These are phyloP conservation scores for Epinotia demarniana DNA, from an alignment of 2,888 invertebrate species.

Conservation along the genomic window DNA sequence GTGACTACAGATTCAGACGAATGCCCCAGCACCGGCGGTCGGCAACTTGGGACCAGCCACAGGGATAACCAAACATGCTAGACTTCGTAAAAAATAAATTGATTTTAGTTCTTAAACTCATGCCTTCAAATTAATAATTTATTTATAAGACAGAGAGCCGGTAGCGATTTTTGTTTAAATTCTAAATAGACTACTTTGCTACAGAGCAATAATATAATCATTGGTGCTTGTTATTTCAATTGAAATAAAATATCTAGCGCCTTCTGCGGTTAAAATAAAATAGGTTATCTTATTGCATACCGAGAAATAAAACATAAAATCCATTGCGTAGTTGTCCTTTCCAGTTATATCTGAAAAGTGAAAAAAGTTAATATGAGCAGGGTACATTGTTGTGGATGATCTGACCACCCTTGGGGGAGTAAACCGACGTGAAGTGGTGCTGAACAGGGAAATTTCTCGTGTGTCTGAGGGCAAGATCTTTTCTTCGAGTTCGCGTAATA, in stretches of 20 bases:
- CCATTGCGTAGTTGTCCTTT: conserved; percentile 7
- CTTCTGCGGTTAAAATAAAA: conserved; percentile 28
- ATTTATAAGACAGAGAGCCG: conserved; percentile 28
- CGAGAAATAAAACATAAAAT: conserved; percentile 24
- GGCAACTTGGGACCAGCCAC: conserved; percentile 33
- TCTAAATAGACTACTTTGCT: conserved; percentile 31
- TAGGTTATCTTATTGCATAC: conserved; percentile 20
- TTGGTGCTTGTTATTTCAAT: conserved; percentile 11
- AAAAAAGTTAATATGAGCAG: not conserved
- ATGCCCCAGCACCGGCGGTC: conserved; percentile 49
- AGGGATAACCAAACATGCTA: conserved; percentile 18
- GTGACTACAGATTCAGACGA: conserved; percentile 47
- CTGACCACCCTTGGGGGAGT: too few species aligned
- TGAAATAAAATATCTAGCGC: conserved; percentile 31
- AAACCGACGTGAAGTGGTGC: too few species aligned
- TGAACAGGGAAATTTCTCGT: too few species aligned
- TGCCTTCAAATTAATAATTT: conserved; percentile 19
- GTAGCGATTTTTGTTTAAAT: conserved; percentile 12
- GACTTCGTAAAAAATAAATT: conserved; percentile 13
- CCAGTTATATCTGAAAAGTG: conserved; percentile 18
- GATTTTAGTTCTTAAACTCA: conserved; percentile 17
- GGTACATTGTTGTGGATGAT: too few species aligned
- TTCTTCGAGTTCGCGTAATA: too few species aligned
- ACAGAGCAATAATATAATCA: too few species aligned
- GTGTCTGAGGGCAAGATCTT: too few species aligned